Evolutionary conservation across 1,140 invertebrate species (phyloP).

Genomic region (Linepithema humile): DNA sequence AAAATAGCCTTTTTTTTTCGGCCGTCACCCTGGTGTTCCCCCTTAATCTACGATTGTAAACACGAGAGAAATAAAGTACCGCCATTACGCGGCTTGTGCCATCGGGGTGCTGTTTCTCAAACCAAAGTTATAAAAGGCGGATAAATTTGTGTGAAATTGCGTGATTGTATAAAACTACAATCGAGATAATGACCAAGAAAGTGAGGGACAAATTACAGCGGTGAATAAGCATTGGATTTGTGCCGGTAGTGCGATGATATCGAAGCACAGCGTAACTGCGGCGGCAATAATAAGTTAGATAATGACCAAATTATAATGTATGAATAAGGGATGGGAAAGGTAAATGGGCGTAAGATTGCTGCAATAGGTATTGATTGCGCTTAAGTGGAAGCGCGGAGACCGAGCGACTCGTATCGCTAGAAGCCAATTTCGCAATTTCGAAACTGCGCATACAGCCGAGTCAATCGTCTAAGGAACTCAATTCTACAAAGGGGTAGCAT

Average conservation of each 20-base stretch:
- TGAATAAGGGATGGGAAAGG: background rate
- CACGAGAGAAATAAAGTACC: conserved; percentile 6
- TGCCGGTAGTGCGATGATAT: background rate
- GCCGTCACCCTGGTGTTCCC: too few species aligned
- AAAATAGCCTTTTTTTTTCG: too few species aligned
- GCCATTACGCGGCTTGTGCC: conserved; percentile 36
- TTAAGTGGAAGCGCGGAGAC: background rate
- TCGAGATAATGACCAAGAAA: conserved; percentile 19
- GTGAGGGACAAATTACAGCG: background rate
- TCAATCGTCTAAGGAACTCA: conserved; percentile 20
- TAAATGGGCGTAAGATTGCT: background rate
- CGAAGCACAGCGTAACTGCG: background rate
- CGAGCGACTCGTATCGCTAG: background rate
- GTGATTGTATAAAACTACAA: background rate
- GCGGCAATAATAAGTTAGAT: background rate
- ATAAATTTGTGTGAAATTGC: conserved; percentile 47
- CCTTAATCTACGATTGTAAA: conserved; percentile 28
- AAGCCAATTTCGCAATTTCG: background rate
- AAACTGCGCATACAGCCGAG: background rate
- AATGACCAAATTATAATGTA: background rate
- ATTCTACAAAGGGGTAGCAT: background rate
- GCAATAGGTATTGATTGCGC: background rate
- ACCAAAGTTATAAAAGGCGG: conserved; percentile 51
- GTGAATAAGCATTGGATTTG: background rate
- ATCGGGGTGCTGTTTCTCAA: background rate